Percentiles rank a stretch among this genome's conserved stretches.
Evolutionary conservation across 1,140 invertebrate species (phyloP).

Genomic region (Oncopeltus fasciatus): DNA sequence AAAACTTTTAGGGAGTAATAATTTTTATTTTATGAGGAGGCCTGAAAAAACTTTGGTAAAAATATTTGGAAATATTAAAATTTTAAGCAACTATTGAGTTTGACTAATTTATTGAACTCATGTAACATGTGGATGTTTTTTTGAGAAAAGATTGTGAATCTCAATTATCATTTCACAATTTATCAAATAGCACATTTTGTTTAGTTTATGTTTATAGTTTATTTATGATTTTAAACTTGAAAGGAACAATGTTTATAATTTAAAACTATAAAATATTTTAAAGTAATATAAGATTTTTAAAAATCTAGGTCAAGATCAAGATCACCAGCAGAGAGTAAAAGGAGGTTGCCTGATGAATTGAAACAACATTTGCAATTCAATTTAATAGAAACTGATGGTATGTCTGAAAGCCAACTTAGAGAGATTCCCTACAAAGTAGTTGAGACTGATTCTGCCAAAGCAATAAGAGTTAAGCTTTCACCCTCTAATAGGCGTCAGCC

Average conservation of each 20-base stretch:
- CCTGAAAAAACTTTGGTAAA: too few relatives aligned
- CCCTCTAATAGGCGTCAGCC: conserved; percentile 21
- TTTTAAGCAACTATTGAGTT: too few relatives aligned
- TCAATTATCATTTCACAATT: too few relatives aligned
- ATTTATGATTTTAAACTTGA: too few relatives aligned
- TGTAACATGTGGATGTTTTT: too few relatives aligned
- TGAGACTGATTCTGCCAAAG: conserved; percentile 31
- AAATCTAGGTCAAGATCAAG: conserved; percentile 42
- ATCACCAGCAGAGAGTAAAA: conserved; percentile 50
- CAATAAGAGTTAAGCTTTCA: conserved; percentile 33
- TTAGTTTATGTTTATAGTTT: too few relatives aligned
- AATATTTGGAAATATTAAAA: too few relatives aligned
- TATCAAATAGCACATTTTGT: too few relatives aligned
- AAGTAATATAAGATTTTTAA: background rate
- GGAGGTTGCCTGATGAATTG: conserved; percentile 40
- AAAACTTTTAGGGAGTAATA: too few relatives aligned
- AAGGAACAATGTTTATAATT: background rate
- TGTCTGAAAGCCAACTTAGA: conserved; percentile 73
- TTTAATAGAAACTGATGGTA: conserved; percentile 71
- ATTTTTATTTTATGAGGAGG: too few relatives aligned
- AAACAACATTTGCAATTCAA: conserved; percentile 72
- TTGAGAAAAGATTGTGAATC: too few relatives aligned
- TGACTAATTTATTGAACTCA: too few relatives aligned
- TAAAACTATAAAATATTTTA: background rate
- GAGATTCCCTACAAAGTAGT: conserved; percentile 89